Evolutionary conservation across 2,113 vertebrate species (phyloP), one percentile per base, ranked within the genome.

Genomic region (Sapayoa aenigma): DNA sequence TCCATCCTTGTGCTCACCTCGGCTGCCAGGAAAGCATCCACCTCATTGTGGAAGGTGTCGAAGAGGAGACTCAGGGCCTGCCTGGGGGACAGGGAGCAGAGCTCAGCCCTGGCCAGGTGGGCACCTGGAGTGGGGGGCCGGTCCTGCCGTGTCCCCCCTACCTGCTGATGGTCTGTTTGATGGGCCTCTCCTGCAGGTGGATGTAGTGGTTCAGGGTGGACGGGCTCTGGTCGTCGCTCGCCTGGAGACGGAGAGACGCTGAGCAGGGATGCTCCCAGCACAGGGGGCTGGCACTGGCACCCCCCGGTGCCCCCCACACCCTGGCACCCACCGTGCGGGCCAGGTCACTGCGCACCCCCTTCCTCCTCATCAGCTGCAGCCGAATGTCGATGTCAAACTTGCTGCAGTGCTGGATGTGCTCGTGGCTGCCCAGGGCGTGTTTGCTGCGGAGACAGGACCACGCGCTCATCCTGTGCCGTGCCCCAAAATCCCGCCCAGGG

Each of bases 81-180:
- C 96, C 99, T 99, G 94, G 90, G 93, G 85, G 80, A 69, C 21
- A 96, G 53, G 80, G 42, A 60, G 46, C 19, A 62, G 66, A 60
- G 49, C 77, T 97, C 46, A 96, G 88, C 55, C 68, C 75, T 0
- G 3, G 6, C 44, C 14, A 14, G 62, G 55, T 0, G 6, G 41
- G 12, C 27, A 44, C 7, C 5, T 1, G 2, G 63, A 20, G 28
- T 7, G 1, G 44, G 30, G 37, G 19, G 3, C 4, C 0, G 2
- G 18, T 53, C 23, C 67, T 13, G 1, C 87, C 1, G 0, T 4
- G 22, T 6, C 59, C 75, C 52, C 60, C 12, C 69, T 84, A 99
- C 99, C 99, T 99, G 97, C 99, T 99, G 94, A 99, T 98, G 9
- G 99, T 99, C 97, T 99, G 99, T 82, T 98, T 99, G 97, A 99